These are phyloP conservation scores for Phortica variegata DNA, from an alignment of 1,140 invertebrate genomes.

Conservation along the genomic window DNA sequence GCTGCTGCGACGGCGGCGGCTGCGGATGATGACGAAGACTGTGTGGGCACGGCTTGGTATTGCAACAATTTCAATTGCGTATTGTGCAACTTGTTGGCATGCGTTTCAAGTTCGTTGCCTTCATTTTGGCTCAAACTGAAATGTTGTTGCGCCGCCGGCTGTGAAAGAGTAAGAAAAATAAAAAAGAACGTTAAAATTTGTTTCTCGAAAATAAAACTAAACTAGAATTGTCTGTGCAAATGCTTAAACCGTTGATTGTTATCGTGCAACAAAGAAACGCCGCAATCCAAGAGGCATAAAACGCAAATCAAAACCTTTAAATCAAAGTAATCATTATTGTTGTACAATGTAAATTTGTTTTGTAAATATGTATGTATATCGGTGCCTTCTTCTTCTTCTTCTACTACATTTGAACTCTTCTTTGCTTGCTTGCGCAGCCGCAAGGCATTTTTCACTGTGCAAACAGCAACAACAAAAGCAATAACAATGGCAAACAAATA, in stretches of 20 bases:
- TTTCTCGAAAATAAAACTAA: too few relatives aligned
- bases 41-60: slow-evolving; percentile 23
- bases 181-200: slow-evolving; percentile 1
- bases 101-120: slow-evolving; percentile 36
- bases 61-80: slow-evolving; percentile 5
- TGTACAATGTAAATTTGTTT: slow-evolving; percentile 45
- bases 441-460: slow-evolving; percentile 43
- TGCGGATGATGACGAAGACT: slow-evolving; percentile 22
- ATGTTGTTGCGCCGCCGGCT: slow-evolving; percentile 10
- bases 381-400: background rate
- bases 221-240: too few relatives aligned
- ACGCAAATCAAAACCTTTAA: too few relatives aligned
- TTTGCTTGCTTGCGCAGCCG: background rate
- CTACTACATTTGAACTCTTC: slow-evolving; percentile 8
- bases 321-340: too few relatives aligned
- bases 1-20: slow-evolving; percentile 20
- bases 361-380: slow-evolving; percentile 35
- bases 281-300: too few relatives aligned
- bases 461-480: slow-evolving; percentile 49
- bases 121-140: slow-evolving; percentile 8
- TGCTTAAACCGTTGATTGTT: too few relatives aligned
- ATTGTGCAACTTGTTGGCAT: slow-evolving; percentile 14
- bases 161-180: slow-evolving; percentile 11
- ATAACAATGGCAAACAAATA: slow-evolving; percentile 52
- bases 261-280: too few relatives aligned